Evolutionary conservation across 1,140 invertebrate genomes (phyloP), one percentile per base, ranked within the genome.

Genomic region (Diprion similis): DNA sequence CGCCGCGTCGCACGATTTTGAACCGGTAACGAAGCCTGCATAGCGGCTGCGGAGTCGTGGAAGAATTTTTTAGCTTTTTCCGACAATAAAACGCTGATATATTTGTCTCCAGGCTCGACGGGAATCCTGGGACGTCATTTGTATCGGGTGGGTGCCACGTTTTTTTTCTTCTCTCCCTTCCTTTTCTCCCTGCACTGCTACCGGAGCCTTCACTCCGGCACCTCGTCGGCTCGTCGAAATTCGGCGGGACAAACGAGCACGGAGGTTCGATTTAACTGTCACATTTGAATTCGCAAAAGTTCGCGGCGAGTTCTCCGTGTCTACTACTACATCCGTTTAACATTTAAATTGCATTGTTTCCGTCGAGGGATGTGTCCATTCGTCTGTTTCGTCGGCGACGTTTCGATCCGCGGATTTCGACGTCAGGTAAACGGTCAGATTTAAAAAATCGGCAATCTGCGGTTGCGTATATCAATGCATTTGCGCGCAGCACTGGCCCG

Each of bases 261-360:
- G 72, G 73, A 77, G 80, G 76, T 84, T 85, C 82, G 82, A 85
- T 84, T 82, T 80, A 85, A 83, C 79, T 81, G 81, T 84, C 82
- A 78, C 79, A 81, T 81, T 84, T 81, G 76, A 83, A 83, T 82
- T 80, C 78, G 77, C 78, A 77, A 82, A 82, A 81, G 75, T 78
- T 71, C 11, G 11, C n/a, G 11, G 11, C 51, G 51, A 17, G 51
- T 59, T 59, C 51, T 59, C 11, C n/a, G 24, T 37, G 24, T 3
- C 24, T 37, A 37, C 24, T 37, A 6, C 73, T 70, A 73, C 70
- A 72, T 83, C 77, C 80, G 82, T 78, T 85, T 83, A 83, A 83
- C 83, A 85, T 85, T 85, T 83, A 81, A 84, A 83, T 84, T 84
- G 79, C 80, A 82, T 83, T 83, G 83, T 83, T 84, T 82, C 82